Evolutionary conservation across 2,888 invertebrate genomes (phyloP), one percentile per base, ranked within the genome.

Genomic region (Eremobia ochroleuca): DNA sequence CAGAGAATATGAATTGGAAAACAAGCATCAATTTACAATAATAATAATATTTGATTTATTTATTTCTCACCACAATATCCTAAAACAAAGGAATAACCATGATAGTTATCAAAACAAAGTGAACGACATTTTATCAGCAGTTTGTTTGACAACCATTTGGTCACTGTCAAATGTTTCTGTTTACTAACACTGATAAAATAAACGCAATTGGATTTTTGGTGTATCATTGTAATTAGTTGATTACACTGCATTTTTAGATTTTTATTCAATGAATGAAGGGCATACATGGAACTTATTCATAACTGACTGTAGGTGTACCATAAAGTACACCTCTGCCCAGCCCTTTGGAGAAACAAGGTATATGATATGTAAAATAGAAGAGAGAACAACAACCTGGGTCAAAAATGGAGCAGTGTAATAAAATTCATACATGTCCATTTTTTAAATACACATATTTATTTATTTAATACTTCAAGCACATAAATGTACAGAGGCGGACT

Each of bases 141-240:
- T 64, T 55, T 64, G 76, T 75, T 64, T 62, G 75, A 73, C 81
- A 77, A 40, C 46, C 79, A 79, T 43, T 70, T 52, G 73, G 21
- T 37, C 1, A 34, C 0, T 43, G 52, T 81, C 28, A 43, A 37
- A 62, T 21, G 43, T 73, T 61, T 62, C 25, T 77, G 43, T 77
- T 81, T 81, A 55, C 61, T 46, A 13, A 37, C 28, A 62, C 70
- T 46, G 72, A 77, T 79, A 71, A 70, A 18, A 21, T 31, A 25
- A 68, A 31, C 37, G 43, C 15, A 37, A 52, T 71, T 28, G 13
- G 15, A 8, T 21, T 0, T 34, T 34, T 43, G 6, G 9, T 21
- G 40, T 68, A 9, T 37, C 25, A n/a, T 43, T 34, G 1, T 34
- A 18, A 71, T 65, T 43, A 21, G 13, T 34, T 37, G 15, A 34